phyloP scores from a whole-genome alignment of 2,113 vertebrate species.

The Malaclemys terrapin region DNA sequence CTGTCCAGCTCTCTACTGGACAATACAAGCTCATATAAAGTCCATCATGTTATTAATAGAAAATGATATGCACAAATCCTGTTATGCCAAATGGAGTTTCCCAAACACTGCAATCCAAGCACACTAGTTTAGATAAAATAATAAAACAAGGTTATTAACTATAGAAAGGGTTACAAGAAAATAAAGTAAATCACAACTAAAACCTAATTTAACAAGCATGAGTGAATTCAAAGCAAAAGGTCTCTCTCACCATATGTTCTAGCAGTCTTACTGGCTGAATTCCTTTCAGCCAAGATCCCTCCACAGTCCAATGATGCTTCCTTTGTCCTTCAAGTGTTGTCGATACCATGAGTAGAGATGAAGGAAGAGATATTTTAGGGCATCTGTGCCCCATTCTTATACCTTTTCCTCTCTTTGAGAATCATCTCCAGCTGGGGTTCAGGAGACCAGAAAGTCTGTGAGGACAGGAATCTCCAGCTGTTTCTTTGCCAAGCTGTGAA shows the following conservation, averaged over 20 bases:
- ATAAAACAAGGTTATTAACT: background rate
- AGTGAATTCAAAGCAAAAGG: background rate
- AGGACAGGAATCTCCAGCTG: background rate
- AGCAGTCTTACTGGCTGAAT: background rate
- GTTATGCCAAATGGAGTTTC: background rate
- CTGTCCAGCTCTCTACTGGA: background rate
- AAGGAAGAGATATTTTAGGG: background rate
- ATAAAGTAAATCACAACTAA: background rate
- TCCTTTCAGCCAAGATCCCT: background rate
- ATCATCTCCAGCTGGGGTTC: background rate
- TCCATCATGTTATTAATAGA: background rate
- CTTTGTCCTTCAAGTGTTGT: background rate
- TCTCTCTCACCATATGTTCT: too few relatives aligned
- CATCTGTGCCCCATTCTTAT: background rate
- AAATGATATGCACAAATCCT: background rate
- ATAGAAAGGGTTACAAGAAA: background rate
- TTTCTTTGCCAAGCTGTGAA: background rate
- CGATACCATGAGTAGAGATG: background rate
- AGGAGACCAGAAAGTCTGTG: background rate
- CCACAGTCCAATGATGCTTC: background rate
- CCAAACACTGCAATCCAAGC: background rate
- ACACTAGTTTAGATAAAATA: background rate
- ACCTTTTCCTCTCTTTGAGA: background rate
- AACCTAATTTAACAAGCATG: background rate
- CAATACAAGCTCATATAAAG: background rate